Percentiles rank a stretch among this genome's conserved stretches.
Conservation (phyloP, 2,797 vertebrate genomes). For the Coccyzus lansbergi region DNA sequence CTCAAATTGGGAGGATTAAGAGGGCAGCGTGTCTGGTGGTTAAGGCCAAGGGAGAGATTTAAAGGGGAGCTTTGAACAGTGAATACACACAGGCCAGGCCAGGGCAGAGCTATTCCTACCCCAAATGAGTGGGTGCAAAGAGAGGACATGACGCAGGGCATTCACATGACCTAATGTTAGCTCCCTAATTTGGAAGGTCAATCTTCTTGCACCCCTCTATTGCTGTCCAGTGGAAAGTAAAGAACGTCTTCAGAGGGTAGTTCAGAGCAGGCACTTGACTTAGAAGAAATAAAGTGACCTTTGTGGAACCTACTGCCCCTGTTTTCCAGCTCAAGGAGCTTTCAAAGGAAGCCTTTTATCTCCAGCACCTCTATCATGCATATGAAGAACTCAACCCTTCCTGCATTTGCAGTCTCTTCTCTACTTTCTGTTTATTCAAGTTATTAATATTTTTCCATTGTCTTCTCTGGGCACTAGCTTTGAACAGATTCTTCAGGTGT, state of each 20-base stretch:
- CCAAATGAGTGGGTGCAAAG: background rate
- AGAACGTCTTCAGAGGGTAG: background rate
- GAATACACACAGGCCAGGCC: background rate
- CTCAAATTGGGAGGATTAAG: slow-evolving; percentile 18
- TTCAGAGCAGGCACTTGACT: background rate
- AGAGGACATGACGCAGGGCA: background rate
- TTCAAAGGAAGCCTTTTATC: background rate
- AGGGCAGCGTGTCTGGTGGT: background rate
- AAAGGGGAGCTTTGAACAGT: slow-evolving; percentile 7
- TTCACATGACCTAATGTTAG: slow-evolving; percentile 5
- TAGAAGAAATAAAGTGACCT: background rate
- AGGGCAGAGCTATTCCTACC: slow-evolving; percentile 47
- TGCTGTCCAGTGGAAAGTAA: background rate
- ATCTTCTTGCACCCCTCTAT: background rate
- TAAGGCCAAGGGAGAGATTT: background rate
- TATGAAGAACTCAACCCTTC: background rate
- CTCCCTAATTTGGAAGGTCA: background rate
- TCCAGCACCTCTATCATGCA: background rate
- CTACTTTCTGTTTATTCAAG: background rate
- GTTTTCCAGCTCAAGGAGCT: background rate
- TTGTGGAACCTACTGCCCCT: background rate
- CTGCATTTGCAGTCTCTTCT: background rate
- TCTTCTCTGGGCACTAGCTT: background rate
- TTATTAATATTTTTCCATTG: background rate
- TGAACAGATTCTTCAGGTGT: background rate